Evolutionary conservation across 1,140 invertebrate genomes (phyloP), one percentile per base, ranked within the genome.

Genomic region (Lepidurus couesii): DNA sequence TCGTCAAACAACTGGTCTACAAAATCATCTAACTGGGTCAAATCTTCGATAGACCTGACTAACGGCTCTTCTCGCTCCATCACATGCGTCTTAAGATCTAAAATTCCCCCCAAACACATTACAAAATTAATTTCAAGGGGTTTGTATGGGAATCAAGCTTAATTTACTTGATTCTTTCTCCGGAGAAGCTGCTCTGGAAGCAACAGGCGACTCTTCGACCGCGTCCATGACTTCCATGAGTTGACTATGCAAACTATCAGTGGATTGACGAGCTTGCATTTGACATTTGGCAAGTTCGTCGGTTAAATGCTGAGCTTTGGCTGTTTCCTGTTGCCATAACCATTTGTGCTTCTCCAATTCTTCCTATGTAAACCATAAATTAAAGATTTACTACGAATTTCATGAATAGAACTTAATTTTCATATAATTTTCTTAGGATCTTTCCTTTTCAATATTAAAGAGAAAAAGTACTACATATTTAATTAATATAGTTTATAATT

Each of bases 261-360:
- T 65, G 21, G 53, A 11, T 7, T 65, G 53, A 16, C 21, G 53
- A 65, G 21, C 13, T 65, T 65, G 53, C 16, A 65, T n/a, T 65
- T 16, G 53, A 65, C 16, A 65, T 65, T 65, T 65, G 16, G 53
- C 13, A 7, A 65, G 21, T 21, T 65, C 53, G 7, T 65, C 53
- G n/a, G 4, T 65, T 65, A 65, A 65, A 65, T 65, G 53, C 21
- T 65, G 53, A 7, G 53, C 53, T 65, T 65, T 65, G 53, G 53
- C 53, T 16, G 53, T 65, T 21, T 65, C 53, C 21, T 65, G 53
- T n/a, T 65, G 53, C 53, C 53, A 65, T 65, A 65, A 65, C 13
- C 47, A 53, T 53, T 82, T 79, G 80, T 81, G 81, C 44, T 81
- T 80, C 34, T 82, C 78, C 74, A 80, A 74, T 76, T 26, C 77